Percentiles rank a stretch among this genome's conserved stretches.
phyloP scores from a whole-genome alignment of 2,888 invertebrate species.

The Chloroclysta siterata region DNA sequence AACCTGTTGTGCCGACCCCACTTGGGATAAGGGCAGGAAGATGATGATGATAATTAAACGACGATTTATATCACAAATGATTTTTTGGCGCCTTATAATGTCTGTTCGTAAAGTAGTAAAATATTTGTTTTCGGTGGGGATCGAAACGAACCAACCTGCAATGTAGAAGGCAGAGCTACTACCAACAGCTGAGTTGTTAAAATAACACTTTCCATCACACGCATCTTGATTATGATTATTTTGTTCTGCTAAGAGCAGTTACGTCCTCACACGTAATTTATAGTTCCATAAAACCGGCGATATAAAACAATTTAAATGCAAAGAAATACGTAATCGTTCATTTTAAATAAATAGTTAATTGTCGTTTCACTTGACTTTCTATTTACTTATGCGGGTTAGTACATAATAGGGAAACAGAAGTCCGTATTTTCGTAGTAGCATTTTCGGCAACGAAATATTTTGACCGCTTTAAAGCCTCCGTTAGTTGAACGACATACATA shows the following conservation, averaged over 20 bases:
- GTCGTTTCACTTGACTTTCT: slow-evolving; percentile 21
- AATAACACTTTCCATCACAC: background rate
- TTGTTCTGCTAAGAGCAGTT: slow-evolving; percentile 10
- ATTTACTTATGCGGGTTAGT: slow-evolving; percentile 4
- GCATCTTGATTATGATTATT: background rate
- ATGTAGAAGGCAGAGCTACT: too few species aligned
- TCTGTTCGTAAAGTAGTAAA: too few species aligned
- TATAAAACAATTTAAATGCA: slow-evolving; percentile 11
- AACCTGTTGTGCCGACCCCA: too few species aligned
- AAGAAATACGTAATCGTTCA: slow-evolving; percentile 16
- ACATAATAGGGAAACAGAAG: background rate
- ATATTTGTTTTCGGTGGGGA: too few species aligned
- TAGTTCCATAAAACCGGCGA: slow-evolving; percentile 14
- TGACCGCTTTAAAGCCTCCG: too few species aligned
- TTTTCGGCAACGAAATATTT: too few species aligned
- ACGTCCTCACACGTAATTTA: slow-evolving; percentile 17
- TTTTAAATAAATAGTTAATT: slow-evolving; percentile 10
- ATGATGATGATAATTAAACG: too few species aligned
- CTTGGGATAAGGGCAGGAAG: too few species aligned
- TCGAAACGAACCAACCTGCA: too few species aligned
- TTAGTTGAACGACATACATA: too few species aligned
- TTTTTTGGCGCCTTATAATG: too few species aligned
- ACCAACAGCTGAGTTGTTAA: background rate
- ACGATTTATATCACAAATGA: too few species aligned
- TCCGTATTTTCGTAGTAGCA: background rate